Evolutionary conservation across 2,888 invertebrate species (phyloP).

Genomic region (Drosophila falleni): DNA sequence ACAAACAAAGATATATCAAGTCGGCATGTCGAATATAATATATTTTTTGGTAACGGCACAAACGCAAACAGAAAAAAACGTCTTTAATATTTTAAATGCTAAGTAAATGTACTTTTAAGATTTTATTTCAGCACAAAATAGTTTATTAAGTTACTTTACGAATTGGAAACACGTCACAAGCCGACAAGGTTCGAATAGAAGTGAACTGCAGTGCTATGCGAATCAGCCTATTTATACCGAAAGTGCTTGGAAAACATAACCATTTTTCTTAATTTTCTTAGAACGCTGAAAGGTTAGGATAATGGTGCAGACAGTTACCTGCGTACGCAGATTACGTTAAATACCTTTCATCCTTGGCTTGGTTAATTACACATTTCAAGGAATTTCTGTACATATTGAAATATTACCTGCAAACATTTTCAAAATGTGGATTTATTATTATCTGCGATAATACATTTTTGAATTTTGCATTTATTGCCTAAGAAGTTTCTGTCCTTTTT

Average conservation of each 20-base stretch:
- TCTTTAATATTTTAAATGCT: neutral
- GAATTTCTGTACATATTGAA: neutral
- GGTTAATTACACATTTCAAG: constrained; percentile 3
- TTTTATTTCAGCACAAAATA: neutral
- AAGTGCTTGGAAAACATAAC: neutral
- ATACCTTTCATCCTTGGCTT: neutral
- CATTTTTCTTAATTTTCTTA: neutral
- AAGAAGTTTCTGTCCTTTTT: neutral
- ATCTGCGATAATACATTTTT: neutral
- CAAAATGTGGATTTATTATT: neutral
- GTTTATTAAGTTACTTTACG: neutral
- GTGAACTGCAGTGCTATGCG: constrained; percentile 4
- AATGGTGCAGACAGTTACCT: constrained; percentile 2
- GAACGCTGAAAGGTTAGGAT: neutral
- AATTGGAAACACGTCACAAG: constrained; percentile 15
- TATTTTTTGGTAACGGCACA: constrained; percentile 12
- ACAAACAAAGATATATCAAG: constrained; percentile 3
- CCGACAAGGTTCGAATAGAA: constrained; percentile 10
- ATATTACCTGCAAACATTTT: neutral
- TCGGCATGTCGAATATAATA: constrained; percentile 6
- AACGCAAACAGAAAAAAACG: neutral
- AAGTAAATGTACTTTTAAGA: neutral
- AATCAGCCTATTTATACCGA: constrained; percentile 6
- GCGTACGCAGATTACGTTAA: neutral
- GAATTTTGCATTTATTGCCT: neutral